Evolutionary conservation across 2,888 invertebrate genomes (phyloP).

Genomic region (Nymphalis urticae): DNA sequence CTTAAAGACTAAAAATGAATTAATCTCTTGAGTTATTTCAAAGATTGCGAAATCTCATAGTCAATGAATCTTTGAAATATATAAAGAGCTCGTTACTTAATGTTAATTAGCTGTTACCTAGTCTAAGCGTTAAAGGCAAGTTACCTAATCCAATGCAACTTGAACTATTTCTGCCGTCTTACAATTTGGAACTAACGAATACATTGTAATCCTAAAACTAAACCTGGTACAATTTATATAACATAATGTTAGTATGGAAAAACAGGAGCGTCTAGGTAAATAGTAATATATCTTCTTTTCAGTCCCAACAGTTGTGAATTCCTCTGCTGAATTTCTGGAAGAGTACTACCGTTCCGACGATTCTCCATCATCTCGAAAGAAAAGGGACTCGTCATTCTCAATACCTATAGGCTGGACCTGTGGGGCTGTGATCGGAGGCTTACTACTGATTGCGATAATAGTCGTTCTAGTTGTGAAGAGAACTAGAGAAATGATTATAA

Average conservation of each 20-base stretch:
- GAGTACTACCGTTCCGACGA: constrained; percentile 81
- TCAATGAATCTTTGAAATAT: too few species aligned
- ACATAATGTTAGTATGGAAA: too few species aligned
- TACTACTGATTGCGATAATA: constrained; percentile 82
- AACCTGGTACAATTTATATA: too few species aligned
- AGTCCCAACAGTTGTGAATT: constrained; percentile 81
- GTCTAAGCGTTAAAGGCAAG: too few species aligned
- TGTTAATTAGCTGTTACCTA: too few species aligned
- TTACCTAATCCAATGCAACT: too few species aligned
- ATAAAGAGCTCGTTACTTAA: not conserved
- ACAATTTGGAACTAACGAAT: too few species aligned
- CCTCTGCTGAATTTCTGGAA: constrained; percentile 82
- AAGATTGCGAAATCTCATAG: not conserved
- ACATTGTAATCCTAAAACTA: too few species aligned
- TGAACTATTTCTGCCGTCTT: too few species aligned
- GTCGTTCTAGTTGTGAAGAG: constrained; percentile 84
- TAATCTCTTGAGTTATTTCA: not conserved
- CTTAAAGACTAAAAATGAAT: constrained; percentile 2
- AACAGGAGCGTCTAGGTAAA: too few species aligned
- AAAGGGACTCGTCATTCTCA: constrained; percentile 75
- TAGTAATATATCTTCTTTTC: constrained; percentile 39
- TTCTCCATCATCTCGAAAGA: constrained; percentile 68
- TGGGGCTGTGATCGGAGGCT: constrained; percentile 74
- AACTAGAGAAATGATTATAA: constrained; percentile 65
- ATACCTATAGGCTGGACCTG: constrained; percentile 73